These are phyloP conservation scores for Drosophila paranaensis DNA, from an alignment of 2,888 invertebrate species.

Conservation along the genomic window DNA sequence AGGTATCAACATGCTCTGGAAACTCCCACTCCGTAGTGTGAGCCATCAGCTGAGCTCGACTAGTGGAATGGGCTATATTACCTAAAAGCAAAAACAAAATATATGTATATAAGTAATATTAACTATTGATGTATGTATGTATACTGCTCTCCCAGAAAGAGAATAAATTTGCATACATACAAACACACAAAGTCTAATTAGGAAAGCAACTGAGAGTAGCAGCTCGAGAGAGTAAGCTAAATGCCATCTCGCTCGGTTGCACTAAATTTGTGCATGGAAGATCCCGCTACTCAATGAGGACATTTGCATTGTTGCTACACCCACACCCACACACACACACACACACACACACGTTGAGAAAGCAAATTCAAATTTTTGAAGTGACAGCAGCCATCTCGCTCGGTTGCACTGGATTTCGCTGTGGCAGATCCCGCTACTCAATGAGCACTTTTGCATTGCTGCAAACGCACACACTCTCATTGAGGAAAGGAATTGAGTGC, in stretches of 20 bases:
- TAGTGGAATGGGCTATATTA: conserved; percentile 75
- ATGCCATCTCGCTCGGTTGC: not conserved
- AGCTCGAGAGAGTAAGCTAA: too few relatives aligned
- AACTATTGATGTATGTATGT: too few relatives aligned
- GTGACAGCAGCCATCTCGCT: not conserved
- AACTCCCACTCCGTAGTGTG: conserved; percentile 80
- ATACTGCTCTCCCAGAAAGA: too few relatives aligned
- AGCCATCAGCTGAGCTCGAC: conserved; percentile 71
- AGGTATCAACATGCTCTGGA: conserved; percentile 76
- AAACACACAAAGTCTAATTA: too few relatives aligned
- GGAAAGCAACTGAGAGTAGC: too few relatives aligned
- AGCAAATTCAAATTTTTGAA: too few relatives aligned
- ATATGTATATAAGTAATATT: not conserved
- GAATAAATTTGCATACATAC: not conserved
- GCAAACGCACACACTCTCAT: not conserved
- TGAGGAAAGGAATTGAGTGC: not conserved
- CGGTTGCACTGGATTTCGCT: not conserved
- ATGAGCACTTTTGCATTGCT: too few relatives aligned
- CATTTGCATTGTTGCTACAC: too few relatives aligned
- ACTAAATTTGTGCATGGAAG: not conserved
- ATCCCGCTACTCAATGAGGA: not conserved
- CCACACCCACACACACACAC: too few relatives aligned
- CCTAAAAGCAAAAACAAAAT: conserved; percentile 1
- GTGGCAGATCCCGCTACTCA: not conserved
- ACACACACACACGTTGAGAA: too few relatives aligned